phyloP scores from a whole-genome alignment of 1,140 invertebrate species.

The Agrypnia vestita region DNA sequence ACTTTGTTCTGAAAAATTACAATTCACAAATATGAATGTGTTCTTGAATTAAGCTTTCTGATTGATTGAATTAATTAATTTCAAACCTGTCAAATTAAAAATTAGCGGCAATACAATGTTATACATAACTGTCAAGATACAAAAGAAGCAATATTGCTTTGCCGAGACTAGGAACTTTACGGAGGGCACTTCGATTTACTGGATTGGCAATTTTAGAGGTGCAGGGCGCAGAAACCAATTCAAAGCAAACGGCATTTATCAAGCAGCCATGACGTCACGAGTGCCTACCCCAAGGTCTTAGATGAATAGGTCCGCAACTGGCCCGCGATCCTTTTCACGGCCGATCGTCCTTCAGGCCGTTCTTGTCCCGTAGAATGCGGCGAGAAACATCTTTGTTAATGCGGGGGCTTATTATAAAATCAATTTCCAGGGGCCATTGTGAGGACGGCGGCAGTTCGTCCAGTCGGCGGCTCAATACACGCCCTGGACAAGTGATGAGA shows the following conservation, averaged over 20 bases:
- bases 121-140: too few relatives aligned
- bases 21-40: too few relatives aligned
- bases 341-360: conserved; percentile 30
- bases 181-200: too few relatives aligned
- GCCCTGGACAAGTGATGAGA: neutral
- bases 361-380: conserved; percentile 24
- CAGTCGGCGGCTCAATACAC: neutral
- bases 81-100: too few relatives aligned
- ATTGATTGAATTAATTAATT: too few relatives aligned
- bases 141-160: neutral
- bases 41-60: too few relatives aligned
- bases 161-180: too few relatives aligned
- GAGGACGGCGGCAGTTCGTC: conserved; percentile 35
- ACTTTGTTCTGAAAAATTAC: too few relatives aligned
- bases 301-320: conserved; percentile 35
- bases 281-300: conserved; percentile 4
- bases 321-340: conserved; percentile 30
- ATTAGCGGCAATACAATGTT: too few relatives aligned
- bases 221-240: neutral
- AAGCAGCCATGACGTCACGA: conserved; percentile 3
- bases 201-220: too few relatives aligned
- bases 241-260: conserved; percentile 7
- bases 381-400: conserved; percentile 47
- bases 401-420: conserved; percentile 48
- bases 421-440: conserved; percentile 44